phyloP scores from a whole-genome alignment of 2,113 vertebrate genomes.

The Epinephelus fuscoguttatus region DNA sequence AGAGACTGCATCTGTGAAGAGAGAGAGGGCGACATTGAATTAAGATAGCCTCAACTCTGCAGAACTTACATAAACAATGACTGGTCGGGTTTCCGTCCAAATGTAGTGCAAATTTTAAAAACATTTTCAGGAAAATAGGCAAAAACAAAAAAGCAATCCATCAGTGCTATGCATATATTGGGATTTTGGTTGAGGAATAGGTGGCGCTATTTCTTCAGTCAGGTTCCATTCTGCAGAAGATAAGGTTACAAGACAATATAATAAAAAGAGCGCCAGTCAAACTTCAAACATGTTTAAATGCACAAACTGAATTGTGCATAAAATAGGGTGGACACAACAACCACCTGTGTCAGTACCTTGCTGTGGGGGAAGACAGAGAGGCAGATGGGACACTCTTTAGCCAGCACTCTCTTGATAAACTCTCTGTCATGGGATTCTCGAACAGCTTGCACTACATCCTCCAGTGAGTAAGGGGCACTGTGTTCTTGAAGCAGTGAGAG shows the following conservation, averaged over 20 bases:
- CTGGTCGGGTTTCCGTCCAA: background rate
- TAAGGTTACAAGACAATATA: too few species aligned
- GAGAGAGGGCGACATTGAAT: background rate
- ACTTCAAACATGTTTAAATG: too few species aligned
- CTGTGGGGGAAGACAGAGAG: conserved; percentile 88
- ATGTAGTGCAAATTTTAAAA: too few species aligned
- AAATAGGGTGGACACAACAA: too few species aligned
- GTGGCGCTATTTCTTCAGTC: too few species aligned
- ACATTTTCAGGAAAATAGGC: too few species aligned
- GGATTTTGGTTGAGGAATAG: too few species aligned
- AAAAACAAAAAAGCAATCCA: too few species aligned
- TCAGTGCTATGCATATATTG: too few species aligned
- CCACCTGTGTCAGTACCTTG: conserved; percentile 76
- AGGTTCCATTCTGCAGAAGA: too few species aligned
- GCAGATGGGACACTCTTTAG: conserved; percentile 91
- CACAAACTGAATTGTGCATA: too few species aligned
- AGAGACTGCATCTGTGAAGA: conserved; percentile 90
- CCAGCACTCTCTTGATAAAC: conserved; percentile 89
- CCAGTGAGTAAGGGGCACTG: conserved; percentile 84
- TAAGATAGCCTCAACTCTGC: background rate
- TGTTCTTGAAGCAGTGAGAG: conserved; percentile 85
- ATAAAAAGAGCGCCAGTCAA: too few species aligned
- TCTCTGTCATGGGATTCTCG: conserved; percentile 90
- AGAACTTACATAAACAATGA: background rate
- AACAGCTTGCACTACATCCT: conserved; percentile 92